Percentiles rank a stretch among this genome's conserved stretches.
Evolutionary conservation across 2,797 vertebrate genomes (phyloP).

Genomic region (Poeciliopsis paucimaculata): DNA sequence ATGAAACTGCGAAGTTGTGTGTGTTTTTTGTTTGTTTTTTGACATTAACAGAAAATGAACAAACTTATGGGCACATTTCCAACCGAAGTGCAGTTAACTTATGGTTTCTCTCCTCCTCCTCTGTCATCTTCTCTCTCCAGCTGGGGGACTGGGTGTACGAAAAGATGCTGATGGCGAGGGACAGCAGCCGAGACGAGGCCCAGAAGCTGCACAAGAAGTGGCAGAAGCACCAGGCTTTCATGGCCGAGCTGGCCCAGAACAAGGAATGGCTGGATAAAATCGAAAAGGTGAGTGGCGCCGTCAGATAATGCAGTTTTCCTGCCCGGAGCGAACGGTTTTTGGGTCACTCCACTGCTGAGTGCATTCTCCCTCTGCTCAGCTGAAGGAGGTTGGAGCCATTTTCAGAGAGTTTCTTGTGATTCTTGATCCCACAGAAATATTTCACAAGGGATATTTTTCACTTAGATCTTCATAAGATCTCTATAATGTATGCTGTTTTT

Average conservation of each 20-base stretch:
- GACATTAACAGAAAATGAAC: too few relatives aligned
- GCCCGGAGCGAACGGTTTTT: background rate
- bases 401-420: background rate
- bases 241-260: conserved; percentile 92
- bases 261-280: conserved; percentile 94
- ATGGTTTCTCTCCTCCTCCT: background rate
- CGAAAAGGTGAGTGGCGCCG: conserved; percentile 83
- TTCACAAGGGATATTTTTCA: background rate
- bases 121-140: conserved; percentile 54
- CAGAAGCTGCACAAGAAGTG: conserved; percentile 91
- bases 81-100: too few relatives aligned
- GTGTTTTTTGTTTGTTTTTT: too few relatives aligned
- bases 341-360: background rate
- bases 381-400: background rate
- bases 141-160: conserved; percentile 86
- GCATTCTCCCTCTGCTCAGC: background rate
- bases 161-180: conserved; percentile 91
- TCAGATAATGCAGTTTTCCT: background rate
- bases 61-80: too few relatives aligned
- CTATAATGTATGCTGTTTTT: background rate
- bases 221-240: conserved; percentile 93
- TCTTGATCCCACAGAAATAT: background rate
- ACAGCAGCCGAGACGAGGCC: conserved; percentile 84
- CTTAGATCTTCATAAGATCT: background rate
- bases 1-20: too few relatives aligned